Evolutionary conservation across 2,888 invertebrate genomes (phyloP).

Genomic region (Tryphoninae sp.): DNA sequence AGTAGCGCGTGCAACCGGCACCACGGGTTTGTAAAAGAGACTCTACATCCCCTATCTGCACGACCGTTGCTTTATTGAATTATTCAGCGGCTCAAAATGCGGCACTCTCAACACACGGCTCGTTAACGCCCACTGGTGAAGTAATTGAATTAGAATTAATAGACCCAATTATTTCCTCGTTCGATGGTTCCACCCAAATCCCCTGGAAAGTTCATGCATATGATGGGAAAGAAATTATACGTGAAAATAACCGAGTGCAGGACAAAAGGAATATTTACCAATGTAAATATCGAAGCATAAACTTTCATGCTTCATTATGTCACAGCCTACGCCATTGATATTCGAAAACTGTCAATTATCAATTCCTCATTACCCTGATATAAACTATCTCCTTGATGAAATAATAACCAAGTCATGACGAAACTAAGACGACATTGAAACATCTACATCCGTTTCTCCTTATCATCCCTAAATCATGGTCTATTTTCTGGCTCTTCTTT

Average conservation of each 20-base stretch:
- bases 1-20: constrained; percentile 16
- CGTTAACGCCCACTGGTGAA: constrained; percentile 66
- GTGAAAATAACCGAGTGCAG: neutral
- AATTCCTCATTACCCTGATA: too few species aligned
- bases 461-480: too few species aligned
- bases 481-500: too few species aligned
- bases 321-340: too few species aligned
- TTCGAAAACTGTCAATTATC: too few species aligned
- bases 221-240: constrained; percentile 7
- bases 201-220: constrained; percentile 30
- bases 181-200: constrained; percentile 18
- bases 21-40: constrained; percentile 15
- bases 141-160: constrained; percentile 71
- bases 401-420: too few species aligned
- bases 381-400: too few species aligned
- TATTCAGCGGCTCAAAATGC: constrained; percentile 67
- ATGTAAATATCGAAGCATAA: neutral
- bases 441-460: too few species aligned
- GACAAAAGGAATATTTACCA: neutral
- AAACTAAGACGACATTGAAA: too few species aligned
- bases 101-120: constrained; percentile 60
- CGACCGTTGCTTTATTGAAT: constrained; percentile 65
- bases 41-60: neutral
- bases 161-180: constrained; percentile 68
- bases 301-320: neutral